Conservation (phyloP, 1,140 invertebrate genomes). For the Zaprionus ornatus region DNA sequence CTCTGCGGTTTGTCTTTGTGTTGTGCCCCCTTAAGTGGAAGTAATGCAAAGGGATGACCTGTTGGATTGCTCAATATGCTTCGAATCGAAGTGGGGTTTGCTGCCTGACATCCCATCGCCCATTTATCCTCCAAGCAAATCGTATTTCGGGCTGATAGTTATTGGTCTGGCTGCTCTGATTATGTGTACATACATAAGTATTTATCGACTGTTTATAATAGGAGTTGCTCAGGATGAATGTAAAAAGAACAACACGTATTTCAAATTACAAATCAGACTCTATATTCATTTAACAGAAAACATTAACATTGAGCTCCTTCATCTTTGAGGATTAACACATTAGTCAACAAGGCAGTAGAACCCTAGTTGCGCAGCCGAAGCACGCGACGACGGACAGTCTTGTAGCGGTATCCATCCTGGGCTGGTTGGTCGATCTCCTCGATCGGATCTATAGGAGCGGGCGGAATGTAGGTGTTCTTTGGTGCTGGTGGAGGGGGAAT, state of each 20-base stretch:
- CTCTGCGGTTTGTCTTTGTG: constrained; percentile 9
- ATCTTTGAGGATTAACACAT: constrained; percentile 48
- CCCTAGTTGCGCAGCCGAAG: constrained; percentile 74
- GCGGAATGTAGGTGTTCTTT: constrained; percentile 11
- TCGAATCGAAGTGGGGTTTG: constrained; percentile 21
- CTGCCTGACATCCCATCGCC: too few species aligned
- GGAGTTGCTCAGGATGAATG: too few species aligned
- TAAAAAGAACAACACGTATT: too few species aligned
- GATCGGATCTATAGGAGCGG: constrained; percentile 48
- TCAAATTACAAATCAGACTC: not conserved
- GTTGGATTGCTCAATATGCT: constrained; percentile 44
- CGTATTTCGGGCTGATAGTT: not conserved
- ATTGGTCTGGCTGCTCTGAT: not conserved
- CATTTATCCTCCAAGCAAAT: not conserved
- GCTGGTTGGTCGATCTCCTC: constrained; percentile 74
- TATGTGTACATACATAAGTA: not conserved
- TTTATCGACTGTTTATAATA: not conserved
- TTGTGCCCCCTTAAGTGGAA: constrained; percentile 30
- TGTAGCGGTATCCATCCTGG: constrained; percentile 79
- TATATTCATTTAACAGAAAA: not conserved
- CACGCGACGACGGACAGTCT: constrained; percentile 75
- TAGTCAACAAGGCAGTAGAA: constrained; percentile 48
- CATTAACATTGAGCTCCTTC: not conserved
- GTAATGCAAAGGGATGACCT: constrained; percentile 31
- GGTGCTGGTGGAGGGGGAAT: constrained; percentile 56